A percentile compares a stretch with the other conserved stretches of the same genome.
phyloP scores from a whole-genome alignment of 37 sponge, comb jelly and placozoan species.

The Ianthella basta region DNA sequence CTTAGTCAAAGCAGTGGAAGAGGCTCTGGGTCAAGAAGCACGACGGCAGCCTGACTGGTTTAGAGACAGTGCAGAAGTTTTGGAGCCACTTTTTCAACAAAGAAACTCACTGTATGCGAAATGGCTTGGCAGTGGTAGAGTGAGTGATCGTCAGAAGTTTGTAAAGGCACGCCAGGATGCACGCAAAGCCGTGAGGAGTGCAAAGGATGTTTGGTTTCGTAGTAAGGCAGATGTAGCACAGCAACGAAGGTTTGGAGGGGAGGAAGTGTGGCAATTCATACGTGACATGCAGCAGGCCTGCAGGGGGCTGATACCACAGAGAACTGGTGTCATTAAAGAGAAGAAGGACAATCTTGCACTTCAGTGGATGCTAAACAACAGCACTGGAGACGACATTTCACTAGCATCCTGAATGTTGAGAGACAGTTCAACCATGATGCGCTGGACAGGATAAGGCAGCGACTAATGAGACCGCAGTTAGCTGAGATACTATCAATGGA shows the following conservation, averaged over 20 bases:
- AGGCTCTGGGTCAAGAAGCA: background rate
- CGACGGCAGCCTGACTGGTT: constrained; percentile 7
- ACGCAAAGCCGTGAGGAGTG: background rate
- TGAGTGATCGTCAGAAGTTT: background rate
- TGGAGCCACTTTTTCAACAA: background rate
- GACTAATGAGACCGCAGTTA: background rate
- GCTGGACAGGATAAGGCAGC: background rate
- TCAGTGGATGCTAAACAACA: constrained; percentile 5
- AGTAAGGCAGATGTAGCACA: constrained; percentile 34
- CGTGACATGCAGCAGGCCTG: constrained; percentile 32
- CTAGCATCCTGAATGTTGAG: constrained; percentile 2
- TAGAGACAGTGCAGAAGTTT: constrained; percentile 1
- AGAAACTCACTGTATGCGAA: background rate
- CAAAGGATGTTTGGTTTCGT: constrained; percentile 21
- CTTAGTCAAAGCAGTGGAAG: background rate
- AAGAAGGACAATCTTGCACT: constrained; percentile 31
- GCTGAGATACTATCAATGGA: background rate
- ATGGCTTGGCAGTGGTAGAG: background rate
- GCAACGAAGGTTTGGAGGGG: constrained; percentile 4
- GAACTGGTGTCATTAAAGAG: background rate
- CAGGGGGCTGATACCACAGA: constrained; percentile 40
- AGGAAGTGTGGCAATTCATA: constrained; percentile 43
- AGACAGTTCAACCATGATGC: constrained; percentile 5
- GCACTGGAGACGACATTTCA: constrained; percentile 33
- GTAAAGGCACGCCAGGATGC: background rate